Evolutionary conservation across 2,797 vertebrate genomes (phyloP), one percentile per base, ranked within the genome.

Genomic region (Gymnocypris eckloni): DNA sequence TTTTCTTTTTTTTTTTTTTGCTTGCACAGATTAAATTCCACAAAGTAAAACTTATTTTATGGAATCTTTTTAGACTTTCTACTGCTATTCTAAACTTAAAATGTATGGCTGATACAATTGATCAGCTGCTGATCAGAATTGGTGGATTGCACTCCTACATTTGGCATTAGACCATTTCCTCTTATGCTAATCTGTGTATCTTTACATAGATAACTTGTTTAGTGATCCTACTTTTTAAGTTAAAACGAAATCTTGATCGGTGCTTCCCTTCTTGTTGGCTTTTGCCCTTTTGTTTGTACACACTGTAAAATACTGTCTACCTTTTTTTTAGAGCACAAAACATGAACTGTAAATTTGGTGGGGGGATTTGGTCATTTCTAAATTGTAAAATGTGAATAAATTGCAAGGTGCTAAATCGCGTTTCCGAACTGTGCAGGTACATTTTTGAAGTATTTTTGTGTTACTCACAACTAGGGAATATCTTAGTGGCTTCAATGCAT

Each of bases 391-490:
- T 50, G 41, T 64, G 41, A 61, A 12, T 79, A 28, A 28, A 64
- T 64, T 18, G n/a, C 77, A 43, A 64, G 39, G n/a, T 2, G 18
- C 43, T 33, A 16, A 67, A 33, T 67, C 3, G 37, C 45, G 6
- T 43, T 71, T 59, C 39, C 7, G 37, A 70, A 82, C 80, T 82
- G 75, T 79, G 83, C 50, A 37, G 52, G 66, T 50, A 70, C 11
- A 71, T 56, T 79, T 71, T 85, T 41, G n/a, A 79, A 59, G 39
- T 22, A 45, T 33, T 33, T 33, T 33, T 3, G 33, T 84, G 83
- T 79, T 79, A 70, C 83, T 85, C 48, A 79, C 25, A 64, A 59
- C 33, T 54, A 20, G 78, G 54, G 54, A 79, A 41, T 52, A 43
- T 20, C 11, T 78, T 45, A 48, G 25, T 73, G 54, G 39, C 16